phyloP scores from a whole-genome alignment of 2,113 vertebrate genomes.

The Cyanoliseus patagonus region DNA sequence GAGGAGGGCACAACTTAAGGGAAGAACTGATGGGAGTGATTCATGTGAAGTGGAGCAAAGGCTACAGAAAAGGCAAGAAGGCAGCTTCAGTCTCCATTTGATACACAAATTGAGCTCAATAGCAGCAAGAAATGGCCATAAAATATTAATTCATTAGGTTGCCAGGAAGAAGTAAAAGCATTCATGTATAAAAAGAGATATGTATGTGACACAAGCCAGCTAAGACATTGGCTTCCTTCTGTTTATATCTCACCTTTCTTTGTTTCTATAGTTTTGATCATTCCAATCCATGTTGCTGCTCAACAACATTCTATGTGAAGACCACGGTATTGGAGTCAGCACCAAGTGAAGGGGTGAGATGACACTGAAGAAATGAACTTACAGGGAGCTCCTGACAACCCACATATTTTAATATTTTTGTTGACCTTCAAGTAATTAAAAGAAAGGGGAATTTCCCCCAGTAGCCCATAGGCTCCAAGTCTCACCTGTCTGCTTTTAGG shows the following conservation, averaged over 20 bases:
- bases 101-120: constrained; percentile 38
- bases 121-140: constrained; percentile 61
- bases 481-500: not conserved
- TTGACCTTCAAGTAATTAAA: constrained; percentile 65
- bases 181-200: constrained; percentile 20
- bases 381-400: constrained; percentile 28
- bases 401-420: constrained; percentile 50
- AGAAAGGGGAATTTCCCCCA: not conserved
- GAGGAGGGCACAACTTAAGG: not conserved
- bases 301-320: not conserved
- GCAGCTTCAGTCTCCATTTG: constrained; percentile 53
- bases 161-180: constrained; percentile 39
- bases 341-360: not conserved
- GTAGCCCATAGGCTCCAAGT: not conserved
- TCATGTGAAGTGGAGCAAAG: constrained; percentile 10
- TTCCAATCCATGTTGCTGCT: not conserved
- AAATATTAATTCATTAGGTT: constrained; percentile 63
- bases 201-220: not conserved
- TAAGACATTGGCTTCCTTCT: not conserved
- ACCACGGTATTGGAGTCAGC: not conserved
- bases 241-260: not conserved
- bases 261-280: not conserved
- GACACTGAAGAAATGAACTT: not conserved
- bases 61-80: constrained; percentile 27
- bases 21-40: not conserved